These are phyloP conservation scores for Hippocampus abdominalis DNA, from an alignment of 2,113 vertebrate genomes.

Conservation along the genomic window DNA sequence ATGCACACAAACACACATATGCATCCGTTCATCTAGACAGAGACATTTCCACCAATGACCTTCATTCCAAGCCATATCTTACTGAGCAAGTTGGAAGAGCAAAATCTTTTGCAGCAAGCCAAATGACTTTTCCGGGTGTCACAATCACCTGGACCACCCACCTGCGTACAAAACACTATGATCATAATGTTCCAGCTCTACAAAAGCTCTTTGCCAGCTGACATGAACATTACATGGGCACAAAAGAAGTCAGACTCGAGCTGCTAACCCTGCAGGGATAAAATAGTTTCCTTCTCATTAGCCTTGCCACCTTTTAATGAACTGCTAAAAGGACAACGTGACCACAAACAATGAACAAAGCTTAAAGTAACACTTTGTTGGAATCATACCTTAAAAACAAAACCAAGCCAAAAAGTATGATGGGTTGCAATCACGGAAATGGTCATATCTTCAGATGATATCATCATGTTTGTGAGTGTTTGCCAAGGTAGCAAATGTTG, in stretches of 20 bases:
- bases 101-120: neutral
- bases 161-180: neutral
- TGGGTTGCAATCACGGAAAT: neutral
- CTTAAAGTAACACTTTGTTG: neutral
- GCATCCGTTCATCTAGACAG: neutral
- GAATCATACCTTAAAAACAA: neutral
- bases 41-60: conserved; percentile 16
- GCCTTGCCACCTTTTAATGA: neutral
- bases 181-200: neutral
- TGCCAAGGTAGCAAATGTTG: too few species aligned
- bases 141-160: conserved; percentile 4
- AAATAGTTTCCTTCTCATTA: conserved; percentile 3
- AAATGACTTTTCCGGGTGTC: conserved; percentile 10
- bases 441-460: too few species aligned
- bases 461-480: too few species aligned
- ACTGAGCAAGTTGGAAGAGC: neutral
- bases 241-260: neutral
- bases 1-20: neutral
- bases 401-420: neutral
- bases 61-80: conserved; percentile 27
- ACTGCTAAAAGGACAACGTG: neutral
- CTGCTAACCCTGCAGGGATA: neutral
- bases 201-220: neutral
- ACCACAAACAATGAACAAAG: neutral
- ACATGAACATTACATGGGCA: neutral